Percentiles rank a stretch among this genome's conserved stretches.
Conservation (phyloP, 2,113 vertebrate genomes). For the Telmatochromis sp. region DNA sequence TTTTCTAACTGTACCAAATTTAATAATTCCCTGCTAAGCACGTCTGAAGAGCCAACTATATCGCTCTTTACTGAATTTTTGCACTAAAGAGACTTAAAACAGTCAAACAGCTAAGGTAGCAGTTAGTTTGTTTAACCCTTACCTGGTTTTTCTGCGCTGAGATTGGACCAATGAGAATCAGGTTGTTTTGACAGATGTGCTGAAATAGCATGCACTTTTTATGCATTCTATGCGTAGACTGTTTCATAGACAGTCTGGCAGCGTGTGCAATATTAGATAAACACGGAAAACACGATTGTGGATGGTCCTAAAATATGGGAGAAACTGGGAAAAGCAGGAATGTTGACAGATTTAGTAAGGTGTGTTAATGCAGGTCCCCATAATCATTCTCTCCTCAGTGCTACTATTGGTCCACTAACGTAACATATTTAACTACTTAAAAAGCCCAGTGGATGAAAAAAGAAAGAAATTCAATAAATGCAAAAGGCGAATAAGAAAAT, state of each 20-base stretch:
- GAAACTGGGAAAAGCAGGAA: neutral
- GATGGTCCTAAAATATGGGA: neutral
- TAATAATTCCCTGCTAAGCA: neutral
- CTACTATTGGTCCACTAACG: neutral
- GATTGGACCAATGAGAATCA: neutral
- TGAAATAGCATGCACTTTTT: neutral
- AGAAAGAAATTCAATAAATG: neutral
- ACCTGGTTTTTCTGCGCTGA: neutral
- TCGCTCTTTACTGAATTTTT: fast-evolving
- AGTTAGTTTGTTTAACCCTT: neutral
- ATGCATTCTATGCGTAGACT: neutral
- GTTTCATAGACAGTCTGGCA: neutral
- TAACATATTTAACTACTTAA: neutral
- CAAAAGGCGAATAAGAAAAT: fast-evolving
- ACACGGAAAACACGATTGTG: neutral
- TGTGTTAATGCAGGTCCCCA: neutral
- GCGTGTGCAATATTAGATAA: neutral
- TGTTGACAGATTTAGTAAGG: neutral
- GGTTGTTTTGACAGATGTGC: neutral
- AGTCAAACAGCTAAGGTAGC: neutral
- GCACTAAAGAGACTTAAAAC: fast-evolving
- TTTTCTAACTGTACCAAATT: neutral
- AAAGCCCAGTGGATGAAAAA: neutral
- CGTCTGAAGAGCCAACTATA: fast-evolving
- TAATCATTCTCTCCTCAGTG: neutral